These are phyloP conservation scores for Nasonia longicornis DNA, from an alignment of 1,140 invertebrate species.

Conservation along the genomic window DNA sequence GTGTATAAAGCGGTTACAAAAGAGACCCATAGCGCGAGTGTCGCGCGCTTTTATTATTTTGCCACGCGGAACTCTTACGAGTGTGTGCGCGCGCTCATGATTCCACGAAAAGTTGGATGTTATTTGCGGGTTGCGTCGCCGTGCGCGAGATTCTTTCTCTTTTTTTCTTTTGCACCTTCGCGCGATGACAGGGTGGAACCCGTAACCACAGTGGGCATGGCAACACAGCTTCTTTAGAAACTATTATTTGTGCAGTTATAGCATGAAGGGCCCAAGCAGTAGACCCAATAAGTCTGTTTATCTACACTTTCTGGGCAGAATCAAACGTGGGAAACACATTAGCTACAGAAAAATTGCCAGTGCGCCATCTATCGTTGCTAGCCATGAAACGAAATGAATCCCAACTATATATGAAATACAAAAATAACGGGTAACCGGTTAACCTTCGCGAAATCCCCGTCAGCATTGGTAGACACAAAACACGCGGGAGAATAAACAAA, in stretches of 20 bases:
- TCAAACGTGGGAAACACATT: too few relatives aligned
- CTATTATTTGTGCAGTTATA: too few relatives aligned
- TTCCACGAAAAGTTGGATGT: background rate
- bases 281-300: too few relatives aligned
- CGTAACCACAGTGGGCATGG: too few relatives aligned
- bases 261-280: too few relatives aligned
- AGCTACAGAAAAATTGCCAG: too few relatives aligned
- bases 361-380: too few relatives aligned
- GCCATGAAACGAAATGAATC: too few relatives aligned
- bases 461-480: background rate
- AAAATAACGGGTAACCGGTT: background rate
- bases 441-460: background rate
- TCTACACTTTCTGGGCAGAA: too few relatives aligned
- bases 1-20: constrained; percentile 21
- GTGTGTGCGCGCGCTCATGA: background rate
- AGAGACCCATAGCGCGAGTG: background rate
- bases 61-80: constrained; percentile 10
- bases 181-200: background rate
- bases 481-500: background rate
- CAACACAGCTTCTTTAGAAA: too few relatives aligned
- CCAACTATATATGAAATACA: too few relatives aligned
- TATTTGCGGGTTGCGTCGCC: background rate
- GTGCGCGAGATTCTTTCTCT: background rate
- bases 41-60: constrained; percentile 16
- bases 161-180: background rate